phyloP scores from a whole-genome alignment of 2,113 vertebrate genomes.

The Microtus oregoni region DNA sequence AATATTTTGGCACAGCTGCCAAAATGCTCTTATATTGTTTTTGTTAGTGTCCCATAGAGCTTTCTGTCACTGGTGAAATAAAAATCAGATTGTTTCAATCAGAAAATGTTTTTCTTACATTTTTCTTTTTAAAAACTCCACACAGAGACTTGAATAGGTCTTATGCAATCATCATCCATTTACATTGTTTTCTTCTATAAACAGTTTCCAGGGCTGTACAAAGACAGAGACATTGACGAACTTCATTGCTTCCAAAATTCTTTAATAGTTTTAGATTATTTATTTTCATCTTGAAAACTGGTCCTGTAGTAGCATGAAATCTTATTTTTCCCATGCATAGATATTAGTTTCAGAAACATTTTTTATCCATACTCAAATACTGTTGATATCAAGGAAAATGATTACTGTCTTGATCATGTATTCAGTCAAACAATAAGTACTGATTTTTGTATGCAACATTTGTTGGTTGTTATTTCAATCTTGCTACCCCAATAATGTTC shows the following conservation, averaged over 20 bases:
- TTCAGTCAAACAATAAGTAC: constrained; percentile 46
- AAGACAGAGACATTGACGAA: constrained; percentile 59
- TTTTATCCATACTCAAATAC: constrained; percentile 41
- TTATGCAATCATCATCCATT: constrained; percentile 46
- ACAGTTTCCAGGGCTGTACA: constrained; percentile 17
- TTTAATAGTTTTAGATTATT: constrained; percentile 48
- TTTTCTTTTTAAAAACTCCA: background rate
- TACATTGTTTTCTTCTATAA: constrained; percentile 65
- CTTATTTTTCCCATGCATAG: constrained; percentile 19
- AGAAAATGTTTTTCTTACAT: constrained; percentile 18
- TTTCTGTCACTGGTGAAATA: background rate
- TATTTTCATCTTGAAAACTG: constrained; percentile 57
- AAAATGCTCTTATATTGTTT: constrained; percentile 14
- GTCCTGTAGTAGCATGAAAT: constrained; percentile 21
- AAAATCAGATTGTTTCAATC: constrained; percentile 50
- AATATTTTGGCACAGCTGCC: background rate
- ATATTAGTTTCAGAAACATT: constrained; percentile 16
- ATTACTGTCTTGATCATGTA: constrained; percentile 27
- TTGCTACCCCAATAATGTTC: background rate
- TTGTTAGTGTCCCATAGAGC: background rate
- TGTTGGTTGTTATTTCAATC: constrained; percentile 58
- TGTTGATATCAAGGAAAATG: constrained; percentile 17
- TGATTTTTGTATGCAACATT: constrained; percentile 47
- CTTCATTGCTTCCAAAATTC: constrained; percentile 56
- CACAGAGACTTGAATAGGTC: constrained; percentile 59